Conservation (phyloP, 2,797 vertebrate genomes). For the Hyperoplus immaculatus region DNA sequence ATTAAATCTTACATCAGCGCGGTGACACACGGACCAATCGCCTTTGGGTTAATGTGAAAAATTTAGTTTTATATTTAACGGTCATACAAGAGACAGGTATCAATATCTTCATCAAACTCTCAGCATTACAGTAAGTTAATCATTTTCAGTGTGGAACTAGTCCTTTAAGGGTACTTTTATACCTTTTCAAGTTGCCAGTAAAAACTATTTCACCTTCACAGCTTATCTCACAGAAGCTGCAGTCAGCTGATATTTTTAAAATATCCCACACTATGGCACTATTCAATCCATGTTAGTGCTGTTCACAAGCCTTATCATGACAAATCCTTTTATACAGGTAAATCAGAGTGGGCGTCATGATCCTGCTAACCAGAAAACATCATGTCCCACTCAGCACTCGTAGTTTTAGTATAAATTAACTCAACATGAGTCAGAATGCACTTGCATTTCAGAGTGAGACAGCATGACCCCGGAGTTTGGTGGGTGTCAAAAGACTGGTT, state of each 20-base stretch:
- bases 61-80: too few species aligned
- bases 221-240: background rate
- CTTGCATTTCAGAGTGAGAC: constrained; percentile 52
- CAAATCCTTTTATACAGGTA: constrained; percentile 49
- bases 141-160: background rate
- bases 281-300: constrained; percentile 31
- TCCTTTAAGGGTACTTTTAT: background rate
- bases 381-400: constrained; percentile 36
- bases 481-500: background rate
- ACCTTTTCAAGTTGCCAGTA: background rate
- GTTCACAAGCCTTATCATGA: constrained; percentile 5
- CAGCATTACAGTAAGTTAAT: background rate
- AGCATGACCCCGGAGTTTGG: constrained; percentile 43
- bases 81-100: too few species aligned
- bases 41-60: too few species aligned
- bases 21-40: too few species aligned
- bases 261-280: background rate
- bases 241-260: background rate
- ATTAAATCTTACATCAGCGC: too few species aligned
- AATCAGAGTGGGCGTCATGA: constrained; percentile 26
- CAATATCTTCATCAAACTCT: too few species aligned
- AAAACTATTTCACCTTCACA: background rate
- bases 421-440: constrained; percentile 62
- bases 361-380: constrained; percentile 56
- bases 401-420: constrained; percentile 57